phyloP scores from a whole-genome alignment of 2,113 vertebrate species.

The Thamnophis sirtalis region DNA sequence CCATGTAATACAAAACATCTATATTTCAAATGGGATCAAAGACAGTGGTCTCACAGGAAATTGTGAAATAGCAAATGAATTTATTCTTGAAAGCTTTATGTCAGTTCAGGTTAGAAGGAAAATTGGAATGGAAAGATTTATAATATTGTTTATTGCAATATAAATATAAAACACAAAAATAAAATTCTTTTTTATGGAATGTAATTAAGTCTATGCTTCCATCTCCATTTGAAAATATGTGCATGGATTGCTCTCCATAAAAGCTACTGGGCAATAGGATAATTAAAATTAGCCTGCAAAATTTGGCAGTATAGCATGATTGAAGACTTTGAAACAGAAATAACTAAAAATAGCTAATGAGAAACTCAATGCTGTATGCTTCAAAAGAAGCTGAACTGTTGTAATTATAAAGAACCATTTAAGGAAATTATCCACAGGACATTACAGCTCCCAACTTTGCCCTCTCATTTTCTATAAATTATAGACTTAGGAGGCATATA shows the following conservation, averaged over 20 bases:
- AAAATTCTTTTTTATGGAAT: background rate
- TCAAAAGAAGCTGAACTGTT: background rate
- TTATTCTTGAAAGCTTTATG: slow-evolving; percentile 49
- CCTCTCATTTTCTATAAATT: background rate
- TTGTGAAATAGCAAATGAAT: slow-evolving; percentile 37
- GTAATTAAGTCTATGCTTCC: background rate
- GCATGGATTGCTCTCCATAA: background rate
- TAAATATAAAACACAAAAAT: slow-evolving; percentile 13
- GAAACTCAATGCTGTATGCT: background rate
- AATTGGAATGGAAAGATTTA: slow-evolving; percentile 15
- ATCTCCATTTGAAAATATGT: background rate
- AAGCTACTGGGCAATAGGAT: background rate
- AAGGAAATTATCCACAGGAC: background rate
- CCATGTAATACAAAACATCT: slow-evolving; percentile 49
- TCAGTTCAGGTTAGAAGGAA: slow-evolving; percentile 35
- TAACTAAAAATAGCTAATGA: slow-evolving; percentile 9
- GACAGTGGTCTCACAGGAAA: slow-evolving; percentile 33
- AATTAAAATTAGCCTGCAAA: background rate
- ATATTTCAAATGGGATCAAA: slow-evolving; percentile 32
- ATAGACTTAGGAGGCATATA: background rate
- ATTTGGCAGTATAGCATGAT: background rate
- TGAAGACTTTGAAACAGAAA: background rate
- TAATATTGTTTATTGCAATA: slow-evolving; percentile 1
- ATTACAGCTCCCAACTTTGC: background rate
- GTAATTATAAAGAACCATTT: background rate